Evolutionary conservation across 2,888 invertebrate genomes (phyloP), one percentile per base, ranked within the genome.

Genomic region (Pristionchus exspectatus): DNA sequence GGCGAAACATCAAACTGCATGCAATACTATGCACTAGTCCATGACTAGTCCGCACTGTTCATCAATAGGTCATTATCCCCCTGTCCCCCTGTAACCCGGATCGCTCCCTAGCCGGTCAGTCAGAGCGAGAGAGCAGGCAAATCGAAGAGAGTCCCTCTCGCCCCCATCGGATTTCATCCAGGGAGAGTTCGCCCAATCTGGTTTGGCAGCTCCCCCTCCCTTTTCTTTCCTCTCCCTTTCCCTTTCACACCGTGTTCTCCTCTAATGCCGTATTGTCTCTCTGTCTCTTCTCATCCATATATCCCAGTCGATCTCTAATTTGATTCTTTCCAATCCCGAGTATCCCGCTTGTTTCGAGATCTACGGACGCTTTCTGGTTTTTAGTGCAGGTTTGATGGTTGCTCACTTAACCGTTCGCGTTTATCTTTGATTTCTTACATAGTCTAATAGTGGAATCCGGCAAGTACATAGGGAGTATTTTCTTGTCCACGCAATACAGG

Each of bases 131-230:
- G 56, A 56, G 56, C 9, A 9, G 56, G 56, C 2, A 56, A 18
- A 56, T 16, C 12, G 56, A 56, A 56, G 56, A 56, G 56, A 56
- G 30, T 21, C 44, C 44, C 44, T 7, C 44, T 44, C 7, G 21
- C 9, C 44, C 1, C 1, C 18, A 21, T 21, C 24, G 44, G 50
- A 81, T 50, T 50, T 81, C 50, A 44, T 74, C 74, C 74, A 33
- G 72, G 30, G 72, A 38, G 44, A 30, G 16, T 38, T 74, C 74
- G 38, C 74, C 24, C 74, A 74, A 74, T 74, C 74, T 74, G 74
- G 74, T 74, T 74, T 74, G 14, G 72, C 54, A 54, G 74, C 33
- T 38, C 74, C 7, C 33, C 12, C 33, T 10, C 4, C 74, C 44
- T 44, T 38, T 72, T 21, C 44, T 74, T 38, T 74, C 21, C 74